Conservation (phyloP, 2,888 invertebrate genomes). For the Noctua janthe region DNA sequence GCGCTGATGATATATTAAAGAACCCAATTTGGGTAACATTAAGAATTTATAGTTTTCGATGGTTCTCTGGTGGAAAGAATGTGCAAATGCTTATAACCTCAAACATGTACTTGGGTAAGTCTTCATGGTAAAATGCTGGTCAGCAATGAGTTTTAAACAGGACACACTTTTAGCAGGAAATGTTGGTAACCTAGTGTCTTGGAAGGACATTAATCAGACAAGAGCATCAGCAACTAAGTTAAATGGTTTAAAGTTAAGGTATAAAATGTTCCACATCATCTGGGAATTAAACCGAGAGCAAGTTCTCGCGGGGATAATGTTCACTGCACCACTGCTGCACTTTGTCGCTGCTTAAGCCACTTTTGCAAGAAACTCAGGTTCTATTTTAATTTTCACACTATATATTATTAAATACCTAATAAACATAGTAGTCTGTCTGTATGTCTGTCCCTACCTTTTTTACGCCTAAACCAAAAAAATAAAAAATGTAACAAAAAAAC, state of each 20-base stretch:
- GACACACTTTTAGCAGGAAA: neutral
- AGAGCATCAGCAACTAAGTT: neutral
- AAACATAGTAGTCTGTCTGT: too few relatives aligned
- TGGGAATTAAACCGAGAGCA: neutral
- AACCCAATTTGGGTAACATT: neutral
- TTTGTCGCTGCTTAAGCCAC: neutral
- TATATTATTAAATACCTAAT: too few relatives aligned
- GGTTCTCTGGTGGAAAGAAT: neutral
- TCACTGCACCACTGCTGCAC: neutral
- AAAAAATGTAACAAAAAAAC: too few relatives aligned
- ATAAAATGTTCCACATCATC: neutral
- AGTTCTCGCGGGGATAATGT: neutral
- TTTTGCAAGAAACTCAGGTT: neutral
- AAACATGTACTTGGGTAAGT: neutral
- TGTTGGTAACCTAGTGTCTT: neutral
- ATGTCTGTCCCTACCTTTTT: neutral
- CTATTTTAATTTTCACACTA: neutral
- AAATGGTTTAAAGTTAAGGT: neutral
- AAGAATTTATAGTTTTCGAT: too few relatives aligned
- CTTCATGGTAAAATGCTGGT: neutral
- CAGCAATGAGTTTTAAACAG: neutral
- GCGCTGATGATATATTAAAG: neutral
- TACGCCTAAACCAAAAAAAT: neutral
- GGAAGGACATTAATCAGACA: neutral
- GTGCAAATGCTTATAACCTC: neutral